phyloP scores from a whole-genome alignment of 1,140 invertebrate species.

The Harpegnathos saltator region DNA sequence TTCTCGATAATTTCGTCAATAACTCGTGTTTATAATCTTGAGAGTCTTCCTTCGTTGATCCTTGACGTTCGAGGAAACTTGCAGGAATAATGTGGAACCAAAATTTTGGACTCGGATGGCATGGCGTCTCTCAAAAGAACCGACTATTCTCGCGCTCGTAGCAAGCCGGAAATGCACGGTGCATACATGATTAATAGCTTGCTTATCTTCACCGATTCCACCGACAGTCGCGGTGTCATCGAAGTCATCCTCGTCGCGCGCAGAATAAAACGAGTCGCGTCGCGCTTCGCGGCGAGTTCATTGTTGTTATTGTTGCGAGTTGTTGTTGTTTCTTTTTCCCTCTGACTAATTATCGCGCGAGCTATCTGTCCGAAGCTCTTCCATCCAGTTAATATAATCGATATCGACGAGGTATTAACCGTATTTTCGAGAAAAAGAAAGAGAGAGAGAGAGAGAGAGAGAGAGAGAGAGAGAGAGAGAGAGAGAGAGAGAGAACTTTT shows the following conservation, averaged over 20 bases:
- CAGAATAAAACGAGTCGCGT: neutral
- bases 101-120: too few species aligned
- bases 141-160: constrained; percentile 41
- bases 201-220: constrained; percentile 31
- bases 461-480: too few species aligned
- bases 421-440: too few species aligned
- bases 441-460: neutral
- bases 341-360: neutral
- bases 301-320: too few species aligned
- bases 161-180: constrained; percentile 32
- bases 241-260: neutral
- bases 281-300: neutral
- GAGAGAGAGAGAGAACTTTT: too few species aligned
- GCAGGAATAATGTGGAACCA: too few species aligned
- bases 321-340: too few species aligned
- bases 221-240: neutral
- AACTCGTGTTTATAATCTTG: too few species aligned
- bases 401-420: constrained; percentile 6
- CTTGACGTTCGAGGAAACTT: too few species aligned
- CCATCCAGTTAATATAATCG: neutral
- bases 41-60: too few species aligned
- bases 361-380: neutral
- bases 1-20: too few species aligned
- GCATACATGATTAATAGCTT: constrained; percentile 41
- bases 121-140: neutral